phyloP scores from a whole-genome alignment of 2,888 invertebrate species.

The Lycaena phlaeas region DNA sequence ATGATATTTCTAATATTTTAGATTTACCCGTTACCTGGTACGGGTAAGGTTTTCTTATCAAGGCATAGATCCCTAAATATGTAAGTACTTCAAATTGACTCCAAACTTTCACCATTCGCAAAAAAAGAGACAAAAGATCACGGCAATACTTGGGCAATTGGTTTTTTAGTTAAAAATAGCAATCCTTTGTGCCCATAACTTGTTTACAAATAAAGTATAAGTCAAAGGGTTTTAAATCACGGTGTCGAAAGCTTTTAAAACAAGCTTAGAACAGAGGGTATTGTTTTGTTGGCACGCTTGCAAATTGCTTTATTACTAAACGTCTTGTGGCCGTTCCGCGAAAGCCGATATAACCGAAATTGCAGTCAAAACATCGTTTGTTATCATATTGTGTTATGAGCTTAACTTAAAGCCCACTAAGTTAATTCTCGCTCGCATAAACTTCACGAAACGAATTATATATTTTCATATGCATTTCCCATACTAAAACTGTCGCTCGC shows the following conservation, averaged over 20 bases:
- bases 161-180: constrained; percentile 48
- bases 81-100: constrained; percentile 23
- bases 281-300: constrained; percentile 65
- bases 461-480: constrained; percentile 14
- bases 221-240: constrained; percentile 72
- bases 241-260: constrained; percentile 70
- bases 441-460: no score
- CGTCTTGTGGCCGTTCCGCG: constrained; percentile 44
- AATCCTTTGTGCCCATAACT: constrained; percentile 54
- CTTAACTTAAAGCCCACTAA: neutral
- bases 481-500: constrained; percentile 21
- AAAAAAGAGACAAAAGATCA: constrained; percentile 47
- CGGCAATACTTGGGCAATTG: constrained; percentile 66
- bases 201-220: constrained; percentile 68
- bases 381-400: constrained; percentile 34
- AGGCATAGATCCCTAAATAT: constrained; percentile 19
- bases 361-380: constrained; percentile 62
- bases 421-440: constrained; percentile 5
- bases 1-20: no score
- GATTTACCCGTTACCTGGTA: no score
- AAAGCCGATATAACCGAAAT: constrained; percentile 63
- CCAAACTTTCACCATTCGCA: constrained; percentile 43
- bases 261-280: constrained; percentile 61
- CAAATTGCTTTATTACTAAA: constrained; percentile 69
- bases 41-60: no score